A percentile compares a stretch with the other conserved stretches of the same genome.
Evolutionary conservation across 2,797 vertebrate species (phyloP).

Genomic region (Aulostomus chinensis): DNA sequence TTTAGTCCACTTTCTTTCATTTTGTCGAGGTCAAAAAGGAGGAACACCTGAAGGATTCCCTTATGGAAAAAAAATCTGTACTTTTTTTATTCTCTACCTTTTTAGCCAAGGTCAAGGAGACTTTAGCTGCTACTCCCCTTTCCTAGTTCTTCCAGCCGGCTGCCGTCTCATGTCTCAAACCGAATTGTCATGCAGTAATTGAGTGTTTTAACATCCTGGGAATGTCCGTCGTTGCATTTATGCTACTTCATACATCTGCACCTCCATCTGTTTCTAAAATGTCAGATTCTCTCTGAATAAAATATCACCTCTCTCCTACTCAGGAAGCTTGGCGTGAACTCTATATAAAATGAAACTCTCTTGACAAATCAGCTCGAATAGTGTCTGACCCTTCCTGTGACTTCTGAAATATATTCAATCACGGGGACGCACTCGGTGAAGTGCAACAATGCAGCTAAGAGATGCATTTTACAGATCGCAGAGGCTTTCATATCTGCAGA

Average conservation of each 20-base stretch:
- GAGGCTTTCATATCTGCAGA: too few relatives aligned
- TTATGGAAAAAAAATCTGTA: too few relatives aligned
- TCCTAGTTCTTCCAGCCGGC: background rate
- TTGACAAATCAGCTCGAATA: constrained; percentile 29
- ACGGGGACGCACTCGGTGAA: too few relatives aligned
- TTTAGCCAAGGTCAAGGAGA: constrained; percentile 48
- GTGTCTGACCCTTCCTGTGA: constrained; percentile 40
- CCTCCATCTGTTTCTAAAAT: constrained; percentile 41
- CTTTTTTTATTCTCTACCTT: constrained; percentile 18
- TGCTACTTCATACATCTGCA: constrained; percentile 29
- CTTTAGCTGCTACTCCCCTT: constrained; percentile 3
- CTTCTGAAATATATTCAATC: constrained; percentile 42
- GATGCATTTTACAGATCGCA: constrained; percentile 27
- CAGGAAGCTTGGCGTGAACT: constrained; percentile 38
- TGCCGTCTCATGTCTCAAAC: constrained; percentile 2
- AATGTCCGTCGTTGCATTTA: constrained; percentile 29
- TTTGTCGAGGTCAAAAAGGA: constrained; percentile 53
- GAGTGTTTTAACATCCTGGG: constrained; percentile 21
- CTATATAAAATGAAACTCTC: constrained; percentile 35
- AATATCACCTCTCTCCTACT: constrained; percentile 48
- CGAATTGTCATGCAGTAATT: constrained; percentile 27
- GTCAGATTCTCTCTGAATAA: constrained; percentile 57
- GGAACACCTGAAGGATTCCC: constrained; percentile 56
- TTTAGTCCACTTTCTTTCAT: constrained; percentile 58
- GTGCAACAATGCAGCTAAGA: constrained; percentile 4